phyloP scores from a whole-genome alignment of 2,888 invertebrate genomes.

The Hydroisotoma schaefferi region DNA sequence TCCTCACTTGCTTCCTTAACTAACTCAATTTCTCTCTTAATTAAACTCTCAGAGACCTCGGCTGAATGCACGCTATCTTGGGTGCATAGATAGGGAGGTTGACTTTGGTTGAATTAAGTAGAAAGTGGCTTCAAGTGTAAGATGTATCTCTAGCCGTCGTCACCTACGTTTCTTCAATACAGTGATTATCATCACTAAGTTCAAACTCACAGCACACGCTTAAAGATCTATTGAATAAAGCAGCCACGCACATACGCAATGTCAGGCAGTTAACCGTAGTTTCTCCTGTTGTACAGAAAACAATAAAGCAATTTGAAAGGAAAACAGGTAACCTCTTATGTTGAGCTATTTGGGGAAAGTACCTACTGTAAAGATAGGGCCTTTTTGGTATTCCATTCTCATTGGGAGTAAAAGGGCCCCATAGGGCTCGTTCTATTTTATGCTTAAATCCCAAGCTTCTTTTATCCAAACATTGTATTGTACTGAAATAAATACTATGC shows the following conservation, averaged over 20 bases:
- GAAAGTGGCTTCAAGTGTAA: no score
- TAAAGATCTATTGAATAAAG: no score
- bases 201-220: no score
- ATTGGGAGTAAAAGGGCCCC: slow-evolving; percentile 34
- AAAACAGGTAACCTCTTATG: neutral
- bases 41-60: slow-evolving; percentile 16
- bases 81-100: neutral
- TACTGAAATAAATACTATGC: no score
- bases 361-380: neutral
- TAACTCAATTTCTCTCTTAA: slow-evolving; percentile 18
- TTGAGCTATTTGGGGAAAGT: neutral
- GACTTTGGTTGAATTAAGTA: neutral
- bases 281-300: slow-evolving; percentile 11
- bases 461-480: neutral
- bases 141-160: no score
- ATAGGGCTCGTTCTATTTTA: slow-evolving; percentile 32
- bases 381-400: slow-evolving; percentile 38
- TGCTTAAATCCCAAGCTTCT: neutral
- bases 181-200: no score
- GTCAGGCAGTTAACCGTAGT: no score
- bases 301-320: neutral
- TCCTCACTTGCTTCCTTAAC: slow-evolving; percentile 16
- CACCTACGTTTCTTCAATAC: no score
- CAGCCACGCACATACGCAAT: no score
- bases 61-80: neutral